These are phyloP conservation scores for Poeciliopsis turrubarensis DNA, from an alignment of 2,113 vertebrate species.

Conservation along the genomic window DNA sequence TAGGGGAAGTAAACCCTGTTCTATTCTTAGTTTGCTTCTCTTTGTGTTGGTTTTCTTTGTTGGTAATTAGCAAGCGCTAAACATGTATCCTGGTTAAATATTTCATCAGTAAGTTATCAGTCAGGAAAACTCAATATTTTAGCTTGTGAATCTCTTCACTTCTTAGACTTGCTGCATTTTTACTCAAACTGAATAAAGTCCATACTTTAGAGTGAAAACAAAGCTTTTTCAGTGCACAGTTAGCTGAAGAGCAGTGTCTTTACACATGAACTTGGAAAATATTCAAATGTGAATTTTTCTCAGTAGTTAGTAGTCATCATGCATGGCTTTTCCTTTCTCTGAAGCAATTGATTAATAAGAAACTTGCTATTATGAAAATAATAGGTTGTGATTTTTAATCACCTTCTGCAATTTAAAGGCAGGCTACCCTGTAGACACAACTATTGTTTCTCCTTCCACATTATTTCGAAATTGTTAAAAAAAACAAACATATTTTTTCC, in stretches of 20 bases:
- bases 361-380: conserved; percentile 7
- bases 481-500: conserved; percentile 34
- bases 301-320: conserved; percentile 7
- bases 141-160: conserved; percentile 38
- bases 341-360: conserved; percentile 11
- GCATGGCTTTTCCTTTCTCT: conserved; percentile 9
- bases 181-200: conserved; percentile 8
- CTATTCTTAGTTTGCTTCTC: conserved; percentile 39
- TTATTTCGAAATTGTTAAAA: conserved; percentile 41
- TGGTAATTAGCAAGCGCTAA: conserved; percentile 44
- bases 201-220: neutral
- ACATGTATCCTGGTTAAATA: conserved; percentile 27
- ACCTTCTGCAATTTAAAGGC: neutral
- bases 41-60: conserved; percentile 26
- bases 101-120: conserved; percentile 36
- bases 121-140: conserved; percentile 30
- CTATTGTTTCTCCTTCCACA: neutral
- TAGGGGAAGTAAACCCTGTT: conserved; percentile 37
- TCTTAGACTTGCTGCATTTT: neutral
- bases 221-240: conserved; percentile 4
- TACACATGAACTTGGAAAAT: neutral
- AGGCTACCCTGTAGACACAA: conserved; percentile 2
- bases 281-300: conserved; percentile 22
- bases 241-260: conserved; percentile 9
- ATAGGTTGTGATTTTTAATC: conserved; percentile 10